A percentile compares a stretch with the other conserved stretches of the same genome.
Evolutionary conservation across 2,113 vertebrate species (phyloP).

Genomic region (Limnothrissa miodon): DNA sequence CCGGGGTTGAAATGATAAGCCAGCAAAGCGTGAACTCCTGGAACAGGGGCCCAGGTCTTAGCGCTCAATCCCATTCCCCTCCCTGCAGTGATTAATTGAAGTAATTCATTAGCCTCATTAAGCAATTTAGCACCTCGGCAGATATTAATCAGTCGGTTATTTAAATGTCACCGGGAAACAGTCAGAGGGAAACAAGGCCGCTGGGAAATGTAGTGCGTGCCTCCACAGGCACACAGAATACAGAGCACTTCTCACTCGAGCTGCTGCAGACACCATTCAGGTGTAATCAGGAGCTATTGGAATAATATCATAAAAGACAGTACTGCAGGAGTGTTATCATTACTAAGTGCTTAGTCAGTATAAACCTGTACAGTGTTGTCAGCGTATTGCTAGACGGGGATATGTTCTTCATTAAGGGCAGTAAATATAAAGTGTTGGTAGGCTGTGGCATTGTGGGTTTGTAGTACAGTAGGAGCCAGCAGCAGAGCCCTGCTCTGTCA

Average conservation of each 20-base stretch:
- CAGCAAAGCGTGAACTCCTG: constrained; percentile 15
- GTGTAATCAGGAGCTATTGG: neutral
- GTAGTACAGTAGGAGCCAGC: neutral
- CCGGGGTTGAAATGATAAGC: constrained; percentile 23
- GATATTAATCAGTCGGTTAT: constrained; percentile 74
- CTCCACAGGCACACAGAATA: constrained; percentile 12
- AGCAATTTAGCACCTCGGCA: constrained; percentile 63
- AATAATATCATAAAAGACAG: neutral
- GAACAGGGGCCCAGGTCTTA: constrained; percentile 15
- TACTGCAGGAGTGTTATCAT: neutral
- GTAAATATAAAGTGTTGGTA: too few species aligned
- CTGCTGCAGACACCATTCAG: neutral
- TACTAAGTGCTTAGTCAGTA: neutral
- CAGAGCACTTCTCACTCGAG: neutral
- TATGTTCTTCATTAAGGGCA: neutral
- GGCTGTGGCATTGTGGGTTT: neutral
- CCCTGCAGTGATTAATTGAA: constrained; percentile 65
- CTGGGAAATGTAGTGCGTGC: constrained; percentile 56
- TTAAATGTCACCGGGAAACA: constrained; percentile 65
- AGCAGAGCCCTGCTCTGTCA: neutral
- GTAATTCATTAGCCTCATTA: constrained; percentile 72
- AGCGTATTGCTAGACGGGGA: neutral
- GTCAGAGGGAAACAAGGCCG: constrained; percentile 57
- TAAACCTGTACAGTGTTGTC: neutral
- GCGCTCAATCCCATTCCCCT: constrained; percentile 46